Evolutionary conservation across 2,113 vertebrate genomes (phyloP).

Genomic region (Odobenus rosmarus): DNA sequence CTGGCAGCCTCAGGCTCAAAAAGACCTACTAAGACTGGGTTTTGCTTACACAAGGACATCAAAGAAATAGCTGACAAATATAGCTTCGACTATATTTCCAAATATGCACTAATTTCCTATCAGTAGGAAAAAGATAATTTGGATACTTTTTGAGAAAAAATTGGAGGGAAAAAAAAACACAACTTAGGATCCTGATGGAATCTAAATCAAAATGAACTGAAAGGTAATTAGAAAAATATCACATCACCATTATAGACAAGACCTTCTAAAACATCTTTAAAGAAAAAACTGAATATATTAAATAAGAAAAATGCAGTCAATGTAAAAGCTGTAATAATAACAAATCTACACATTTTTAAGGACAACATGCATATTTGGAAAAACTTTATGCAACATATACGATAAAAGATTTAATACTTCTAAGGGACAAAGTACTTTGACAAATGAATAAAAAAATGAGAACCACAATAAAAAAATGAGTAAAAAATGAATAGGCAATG

Average conservation of each 20-base stretch:
- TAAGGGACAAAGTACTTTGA: neutral
- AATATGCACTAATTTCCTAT: neutral
- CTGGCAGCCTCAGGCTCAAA: neutral
- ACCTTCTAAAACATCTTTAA: neutral
- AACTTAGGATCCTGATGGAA: neutral
- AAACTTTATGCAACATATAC: neutral
- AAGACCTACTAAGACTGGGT: neutral
- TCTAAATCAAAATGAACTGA: neutral
- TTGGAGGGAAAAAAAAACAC: neutral
- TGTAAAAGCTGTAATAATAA: neutral
- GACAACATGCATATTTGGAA: neutral
- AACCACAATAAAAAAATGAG: neutral
- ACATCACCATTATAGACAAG: neutral
- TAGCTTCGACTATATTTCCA: neutral
- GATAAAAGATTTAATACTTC: neutral
- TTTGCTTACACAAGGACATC: neutral
- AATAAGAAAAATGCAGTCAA: neutral
- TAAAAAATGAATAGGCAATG: neutral
- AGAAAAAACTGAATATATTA: neutral
- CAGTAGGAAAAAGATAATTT: neutral
- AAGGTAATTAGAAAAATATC: neutral
- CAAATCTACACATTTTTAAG: neutral
- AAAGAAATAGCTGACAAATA: neutral
- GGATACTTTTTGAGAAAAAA: neutral
- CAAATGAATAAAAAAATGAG: neutral